phyloP scores from a whole-genome alignment of 1,140 invertebrate species.

The Diploscapter pachys region DNA sequence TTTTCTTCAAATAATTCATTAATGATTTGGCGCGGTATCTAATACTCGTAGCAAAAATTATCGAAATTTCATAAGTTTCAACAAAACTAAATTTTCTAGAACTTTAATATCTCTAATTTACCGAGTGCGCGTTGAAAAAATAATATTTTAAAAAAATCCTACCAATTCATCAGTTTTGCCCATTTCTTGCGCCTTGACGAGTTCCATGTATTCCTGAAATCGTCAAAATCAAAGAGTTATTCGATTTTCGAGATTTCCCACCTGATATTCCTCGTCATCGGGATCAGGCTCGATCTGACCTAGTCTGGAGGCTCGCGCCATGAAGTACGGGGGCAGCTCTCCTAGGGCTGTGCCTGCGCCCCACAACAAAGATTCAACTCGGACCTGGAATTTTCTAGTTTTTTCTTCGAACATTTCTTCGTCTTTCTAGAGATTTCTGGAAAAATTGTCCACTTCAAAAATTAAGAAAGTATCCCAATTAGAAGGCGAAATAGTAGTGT shows the following conservation, averaged over 20 bases:
- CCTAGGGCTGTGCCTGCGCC: conserved; percentile 91
- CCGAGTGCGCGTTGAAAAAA: conserved; percentile 16
- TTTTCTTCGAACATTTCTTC: too few species aligned
- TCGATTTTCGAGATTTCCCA: too few species aligned
- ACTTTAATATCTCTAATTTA: too few species aligned
- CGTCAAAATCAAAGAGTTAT: too few species aligned
- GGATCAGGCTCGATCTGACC: conserved; percentile 48
- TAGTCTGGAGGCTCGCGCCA: conserved; percentile 75
- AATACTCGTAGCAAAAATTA: too few species aligned
- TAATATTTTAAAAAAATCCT: conserved; percentile 22
- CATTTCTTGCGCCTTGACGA: conserved; percentile 27
- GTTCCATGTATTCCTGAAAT: conserved; percentile 43
- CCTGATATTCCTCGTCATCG: conserved; percentile 55
- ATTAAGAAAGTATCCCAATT: too few species aligned
- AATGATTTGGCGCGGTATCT: too few species aligned
- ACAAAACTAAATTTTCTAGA: neutral
- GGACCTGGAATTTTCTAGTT: conserved; percentile 72
- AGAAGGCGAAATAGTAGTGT: too few species aligned
- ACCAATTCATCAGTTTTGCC: conserved; percentile 28
- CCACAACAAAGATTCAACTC: conserved; percentile 96
- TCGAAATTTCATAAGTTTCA: too few species aligned
- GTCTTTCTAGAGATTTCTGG: too few species aligned
- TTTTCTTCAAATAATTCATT: too few species aligned
- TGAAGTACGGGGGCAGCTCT: conserved; percentile 91
- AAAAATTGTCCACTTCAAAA: too few species aligned